Base-by-base conservation (phyloP, 2,113 vertebrate genomes). In the Dipodomys stephensi region DNA sequence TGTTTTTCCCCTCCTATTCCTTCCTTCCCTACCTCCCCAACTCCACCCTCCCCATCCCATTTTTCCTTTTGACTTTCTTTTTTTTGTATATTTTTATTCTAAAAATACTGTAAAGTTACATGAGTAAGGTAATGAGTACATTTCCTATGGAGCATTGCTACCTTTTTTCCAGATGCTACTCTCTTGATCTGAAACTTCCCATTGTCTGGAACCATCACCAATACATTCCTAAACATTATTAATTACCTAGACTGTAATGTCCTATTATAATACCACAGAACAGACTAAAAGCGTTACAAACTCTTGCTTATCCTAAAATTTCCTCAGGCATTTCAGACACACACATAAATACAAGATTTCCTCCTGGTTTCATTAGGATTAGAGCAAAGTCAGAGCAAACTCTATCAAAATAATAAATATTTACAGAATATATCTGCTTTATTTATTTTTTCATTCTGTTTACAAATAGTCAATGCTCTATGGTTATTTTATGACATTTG, bases 371-470 rank as follows among this genome's bases (percentile, higher is more conserved):
- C 35, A 79, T 25, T 18, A 53, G 4, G 49, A 72, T 7, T n/a
- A 82, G 87, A 87, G 68, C 27, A 88, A 92, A 93, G 1, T 28
- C 19, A 28, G 39, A 87, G 72, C 25, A 64, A 87, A 73, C 64
- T 46, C 1, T 35, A 46, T 39, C 64, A 90, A 82, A 4, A 81
- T 39, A 53, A 88, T 74, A 35, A 73, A 94, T 68, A 15, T 3
- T 30, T 12, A 81, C 25, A 77, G 64, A 71, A 32, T 44, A 32
- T 32, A 84, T 23, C 27, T 83, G 28, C 20, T 92, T 89, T 71
- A 73, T 93, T 83, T 71, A 39, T 67, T 92, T 69, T 44, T 93
- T 4, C 46, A 71, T 82, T 84, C 18, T 62, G 94, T 83, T 86
- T 77, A 4, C 2, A 95, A 93, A 72, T 53, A 65, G 3, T 6